Evolutionary conservation across 2,888 invertebrate species (phyloP).

Genomic region (Syrphus vitripennis): DNA sequence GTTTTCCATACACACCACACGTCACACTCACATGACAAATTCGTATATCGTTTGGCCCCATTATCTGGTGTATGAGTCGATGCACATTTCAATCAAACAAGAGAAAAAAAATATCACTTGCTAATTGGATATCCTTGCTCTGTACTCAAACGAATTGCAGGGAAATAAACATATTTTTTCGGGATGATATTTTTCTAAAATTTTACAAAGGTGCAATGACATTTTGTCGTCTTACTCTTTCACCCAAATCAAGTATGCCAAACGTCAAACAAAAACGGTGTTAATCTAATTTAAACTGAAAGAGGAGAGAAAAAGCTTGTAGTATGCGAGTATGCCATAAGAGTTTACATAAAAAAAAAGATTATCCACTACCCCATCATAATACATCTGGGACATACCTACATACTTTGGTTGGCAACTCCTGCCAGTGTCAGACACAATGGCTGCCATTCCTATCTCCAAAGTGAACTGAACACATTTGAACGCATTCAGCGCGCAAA

Average conservation of each 20-base stretch:
- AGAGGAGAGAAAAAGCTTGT: constrained; percentile 32
- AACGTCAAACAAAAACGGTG: constrained; percentile 37
- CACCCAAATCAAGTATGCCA: not conserved
- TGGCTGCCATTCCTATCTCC: constrained; percentile 41
- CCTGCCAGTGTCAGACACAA: constrained; percentile 58
- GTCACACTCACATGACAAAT: constrained; percentile 3
- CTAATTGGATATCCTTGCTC: constrained; percentile 64
- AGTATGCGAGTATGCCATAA: constrained; percentile 30
- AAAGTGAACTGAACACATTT: constrained; percentile 61
- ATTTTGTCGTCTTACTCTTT: not conserved
- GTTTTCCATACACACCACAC: constrained; percentile 7
- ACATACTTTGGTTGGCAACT: constrained; percentile 41
- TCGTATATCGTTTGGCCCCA: constrained; percentile 36
- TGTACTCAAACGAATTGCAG: not conserved
- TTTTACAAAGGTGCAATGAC: constrained; percentile 64
- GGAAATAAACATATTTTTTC: not conserved
- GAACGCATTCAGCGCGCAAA: constrained; percentile 46
- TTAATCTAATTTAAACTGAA: constrained; percentile 66
- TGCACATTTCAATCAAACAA: not conserved
- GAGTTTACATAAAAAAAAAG: constrained; percentile 7
- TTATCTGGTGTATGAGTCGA: constrained; percentile 10
- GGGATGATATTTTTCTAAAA: constrained; percentile 5
- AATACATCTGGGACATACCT: not conserved
- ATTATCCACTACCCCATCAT: not conserved
- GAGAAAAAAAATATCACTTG: constrained; percentile 7